Conservation (phyloP, 2,113 vertebrate species). For the Mohoua ochrocephala region DNA sequence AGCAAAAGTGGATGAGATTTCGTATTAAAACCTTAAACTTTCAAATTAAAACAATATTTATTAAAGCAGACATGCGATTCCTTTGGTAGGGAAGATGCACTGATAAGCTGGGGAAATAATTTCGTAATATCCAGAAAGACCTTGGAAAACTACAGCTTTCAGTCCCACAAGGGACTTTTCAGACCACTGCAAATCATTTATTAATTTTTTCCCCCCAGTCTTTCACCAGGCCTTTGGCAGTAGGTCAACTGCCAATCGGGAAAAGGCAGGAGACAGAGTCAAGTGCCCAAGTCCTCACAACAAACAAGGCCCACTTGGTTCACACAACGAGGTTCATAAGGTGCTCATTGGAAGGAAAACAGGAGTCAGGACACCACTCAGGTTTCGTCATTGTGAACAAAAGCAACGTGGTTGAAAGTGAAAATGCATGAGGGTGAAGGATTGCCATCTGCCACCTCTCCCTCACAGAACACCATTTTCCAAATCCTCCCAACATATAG, state of each 20-base stretch:
- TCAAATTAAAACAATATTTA: neutral
- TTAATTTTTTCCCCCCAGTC: neutral
- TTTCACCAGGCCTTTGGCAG: neutral
- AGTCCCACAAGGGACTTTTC: neutral
- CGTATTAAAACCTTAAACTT: neutral
- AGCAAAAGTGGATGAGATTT: neutral
- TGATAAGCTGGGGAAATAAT: neutral
- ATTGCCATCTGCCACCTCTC: neutral
- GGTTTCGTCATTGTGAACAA: neutral
- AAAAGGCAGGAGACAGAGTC: neutral
- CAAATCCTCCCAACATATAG: neutral
- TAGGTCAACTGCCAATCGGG: neutral
- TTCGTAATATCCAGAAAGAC: neutral
- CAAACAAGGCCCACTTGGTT: neutral
- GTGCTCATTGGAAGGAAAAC: neutral
- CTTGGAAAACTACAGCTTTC: neutral
- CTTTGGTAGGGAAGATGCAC: neutral
- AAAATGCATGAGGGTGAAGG: neutral
- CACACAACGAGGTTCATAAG: accelerated
- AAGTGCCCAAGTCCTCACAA: neutral
- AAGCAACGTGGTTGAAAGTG: neutral
- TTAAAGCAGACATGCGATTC: neutral
- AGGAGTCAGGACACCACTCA: neutral
- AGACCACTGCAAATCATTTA: neutral
- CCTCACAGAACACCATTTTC: neutral